phyloP scores from a whole-genome alignment of 2,888 invertebrate species.

The Aspidapion aeneum region DNA sequence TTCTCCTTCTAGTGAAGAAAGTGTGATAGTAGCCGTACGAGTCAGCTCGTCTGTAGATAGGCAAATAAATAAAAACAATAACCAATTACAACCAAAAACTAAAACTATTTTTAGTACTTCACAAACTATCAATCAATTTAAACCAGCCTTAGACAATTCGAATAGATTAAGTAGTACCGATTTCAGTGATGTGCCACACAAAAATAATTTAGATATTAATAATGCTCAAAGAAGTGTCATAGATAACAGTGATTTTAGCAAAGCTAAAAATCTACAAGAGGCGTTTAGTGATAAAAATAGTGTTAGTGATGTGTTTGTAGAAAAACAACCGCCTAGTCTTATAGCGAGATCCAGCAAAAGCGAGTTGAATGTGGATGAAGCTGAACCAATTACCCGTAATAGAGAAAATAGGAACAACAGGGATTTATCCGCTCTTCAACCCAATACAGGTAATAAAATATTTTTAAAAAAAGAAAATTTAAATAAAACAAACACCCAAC shows the following conservation, averaged over 20 bases:
- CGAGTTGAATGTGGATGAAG: conserved; percentile 57
- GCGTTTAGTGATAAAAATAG: neutral
- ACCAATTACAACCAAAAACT: conserved; percentile 5
- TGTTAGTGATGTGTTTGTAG: conserved; percentile 15
- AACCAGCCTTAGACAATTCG: neutral
- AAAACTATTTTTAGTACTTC: conserved; percentile 4
- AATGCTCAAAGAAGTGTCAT: conserved; percentile 16
- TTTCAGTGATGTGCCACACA: conserved; percentile 11
- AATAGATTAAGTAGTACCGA: neutral
- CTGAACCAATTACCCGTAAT: conserved; percentile 51
- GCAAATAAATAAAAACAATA: conserved; percentile 32
- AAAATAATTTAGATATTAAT: conserved; percentile 3
- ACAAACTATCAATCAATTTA: neutral
- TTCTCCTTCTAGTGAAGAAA: conserved; percentile 33
- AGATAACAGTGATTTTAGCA: conserved; percentile 23
- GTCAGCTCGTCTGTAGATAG: conserved; percentile 50
- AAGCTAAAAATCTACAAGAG: conserved; percentile 25
- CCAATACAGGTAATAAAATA: conserved; percentile 41
- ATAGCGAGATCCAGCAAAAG: conserved; percentile 56
- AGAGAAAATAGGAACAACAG: conserved; percentile 12
- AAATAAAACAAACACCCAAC: too few species aligned
- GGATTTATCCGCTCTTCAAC: conserved; percentile 29
- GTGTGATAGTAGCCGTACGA: conserved; percentile 51
- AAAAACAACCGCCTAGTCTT: conserved; percentile 48
- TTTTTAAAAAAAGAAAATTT: too few species aligned